A percentile compares a stretch with the other conserved stretches of the same genome.
Conservation (phyloP, 2,888 invertebrate genomes). For the Drosophila meridionalis region DNA sequence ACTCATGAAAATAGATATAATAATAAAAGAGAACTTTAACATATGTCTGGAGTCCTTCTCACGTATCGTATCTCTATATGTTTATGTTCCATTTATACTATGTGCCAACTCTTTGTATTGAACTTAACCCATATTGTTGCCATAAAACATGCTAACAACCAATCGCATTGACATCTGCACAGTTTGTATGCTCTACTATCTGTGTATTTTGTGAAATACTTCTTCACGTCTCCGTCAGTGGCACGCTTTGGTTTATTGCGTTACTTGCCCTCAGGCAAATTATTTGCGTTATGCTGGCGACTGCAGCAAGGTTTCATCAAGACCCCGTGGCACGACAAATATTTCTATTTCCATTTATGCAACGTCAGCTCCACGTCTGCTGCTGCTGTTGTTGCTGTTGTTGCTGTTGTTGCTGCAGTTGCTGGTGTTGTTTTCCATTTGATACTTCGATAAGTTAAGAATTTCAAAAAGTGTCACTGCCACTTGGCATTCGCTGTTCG, state of each 20-base stretch:
- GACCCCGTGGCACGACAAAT: slow-evolving; percentile 25
- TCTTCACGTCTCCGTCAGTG: background rate
- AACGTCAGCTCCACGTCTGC: slow-evolving; percentile 20
- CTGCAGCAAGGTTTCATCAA: slow-evolving; percentile 14
- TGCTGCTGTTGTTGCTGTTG: slow-evolving; percentile 7
- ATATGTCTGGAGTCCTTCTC: background rate
- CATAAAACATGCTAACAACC: background rate
- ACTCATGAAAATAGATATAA: background rate
- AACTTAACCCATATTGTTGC: background rate
- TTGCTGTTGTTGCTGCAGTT: slow-evolving; percentile 6
- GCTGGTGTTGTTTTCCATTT: slow-evolving; percentile 35
- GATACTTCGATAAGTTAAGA: slow-evolving; percentile 46
- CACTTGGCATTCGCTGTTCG: slow-evolving; percentile 43
- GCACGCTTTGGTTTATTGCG: slow-evolving; percentile 22
- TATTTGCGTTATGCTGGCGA: slow-evolving; percentile 3
- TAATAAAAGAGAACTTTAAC: background rate
- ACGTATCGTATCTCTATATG: background rate
- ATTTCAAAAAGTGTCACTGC: slow-evolving; percentile 51
- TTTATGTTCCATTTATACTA: background rate
- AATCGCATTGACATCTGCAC: background rate
- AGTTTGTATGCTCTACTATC: background rate
- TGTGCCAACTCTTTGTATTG: background rate
- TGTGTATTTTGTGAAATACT: slow-evolving; percentile 1
- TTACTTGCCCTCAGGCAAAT: slow-evolving; percentile 21
- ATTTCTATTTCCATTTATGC: slow-evolving; percentile 49